Percentiles rank a stretch among this genome's conserved stretches.
These are phyloP conservation scores for Pangasius larnaudii DNA, from an alignment of 2,797 vertebrate genomes.

Conservation along the genomic window DNA sequence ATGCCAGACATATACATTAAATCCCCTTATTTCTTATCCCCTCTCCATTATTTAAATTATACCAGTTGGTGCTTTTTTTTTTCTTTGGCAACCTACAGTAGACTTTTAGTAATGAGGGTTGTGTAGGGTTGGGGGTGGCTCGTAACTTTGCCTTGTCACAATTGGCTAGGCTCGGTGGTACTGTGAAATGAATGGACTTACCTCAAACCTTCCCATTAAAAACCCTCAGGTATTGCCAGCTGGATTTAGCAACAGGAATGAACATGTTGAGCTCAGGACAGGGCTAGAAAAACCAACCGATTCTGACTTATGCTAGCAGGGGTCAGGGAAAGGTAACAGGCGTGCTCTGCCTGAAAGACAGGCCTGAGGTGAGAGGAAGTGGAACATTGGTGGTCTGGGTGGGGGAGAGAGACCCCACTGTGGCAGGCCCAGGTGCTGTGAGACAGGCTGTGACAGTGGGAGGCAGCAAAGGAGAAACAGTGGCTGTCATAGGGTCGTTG, in stretches of 20 bases:
- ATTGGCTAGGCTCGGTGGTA: conserved; percentile 72
- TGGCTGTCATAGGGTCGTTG: conserved; percentile 49
- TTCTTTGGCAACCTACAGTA: conserved; percentile 31
- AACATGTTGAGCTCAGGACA: conserved; percentile 32
- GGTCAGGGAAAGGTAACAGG: conserved; percentile 56
- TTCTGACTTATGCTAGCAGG: conserved; percentile 21
- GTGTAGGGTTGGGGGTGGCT: conserved; percentile 50
- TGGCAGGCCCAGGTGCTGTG: conserved; percentile 18
- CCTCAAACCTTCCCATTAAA: conserved; percentile 74
- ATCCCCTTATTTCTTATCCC: conserved; percentile 34
- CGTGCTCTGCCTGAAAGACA: conserved; percentile 30
- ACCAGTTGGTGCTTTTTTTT: conserved; percentile 27
- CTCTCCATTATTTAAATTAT: conserved; percentile 42
- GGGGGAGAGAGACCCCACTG: conserved; percentile 34
- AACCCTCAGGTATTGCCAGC: conserved; percentile 69
- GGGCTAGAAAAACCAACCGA: conserved; percentile 31
- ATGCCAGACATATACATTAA: conserved; percentile 36
- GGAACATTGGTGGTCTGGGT: conserved; percentile 1
- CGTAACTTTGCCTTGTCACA: conserved; percentile 75
- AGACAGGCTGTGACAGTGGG: conserved; percentile 3
- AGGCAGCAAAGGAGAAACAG: conserved; percentile 37
- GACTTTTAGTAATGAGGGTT: conserved; percentile 34
- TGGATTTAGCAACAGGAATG: conserved; percentile 57
- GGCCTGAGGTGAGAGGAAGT: background rate
- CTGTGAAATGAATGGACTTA: conserved; percentile 74